phyloP scores from a whole-genome alignment of 37 sponge, comb jelly and placozoan species.

The Geodia barretti region DNA sequence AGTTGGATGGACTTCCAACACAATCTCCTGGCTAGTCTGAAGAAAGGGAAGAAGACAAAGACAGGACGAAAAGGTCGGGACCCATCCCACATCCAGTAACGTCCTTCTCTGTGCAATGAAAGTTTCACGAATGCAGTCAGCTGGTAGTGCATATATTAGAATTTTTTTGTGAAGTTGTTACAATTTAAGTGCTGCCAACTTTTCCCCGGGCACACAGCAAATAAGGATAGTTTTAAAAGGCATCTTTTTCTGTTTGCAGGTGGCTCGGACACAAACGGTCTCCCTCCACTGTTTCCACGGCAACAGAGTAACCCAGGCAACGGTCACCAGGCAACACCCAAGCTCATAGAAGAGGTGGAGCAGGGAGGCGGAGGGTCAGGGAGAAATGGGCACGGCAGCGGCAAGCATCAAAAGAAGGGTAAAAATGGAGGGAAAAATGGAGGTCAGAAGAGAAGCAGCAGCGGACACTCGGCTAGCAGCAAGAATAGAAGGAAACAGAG shows the following conservation, averaged over 20 bases:
- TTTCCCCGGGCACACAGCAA: too few relatives aligned
- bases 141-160: too few relatives aligned
- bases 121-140: too few relatives aligned
- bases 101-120: too few relatives aligned
- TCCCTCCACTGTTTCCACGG: neutral
- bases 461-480: neutral
- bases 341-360: constrained; percentile 1
- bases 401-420: neutral
- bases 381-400: too few relatives aligned
- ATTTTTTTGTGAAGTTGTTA: too few relatives aligned
- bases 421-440: neutral
- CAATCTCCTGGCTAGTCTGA: constrained; percentile 20
- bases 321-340: neutral
- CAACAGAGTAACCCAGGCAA: neutral
- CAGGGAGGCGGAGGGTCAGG: too few relatives aligned
- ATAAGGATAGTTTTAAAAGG: neutral
- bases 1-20: constrained; percentile 28
- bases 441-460: neutral
- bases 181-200: too few relatives aligned
- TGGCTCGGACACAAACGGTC: neutral
- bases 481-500: neutral
- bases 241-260: neutral
- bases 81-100: neutral
- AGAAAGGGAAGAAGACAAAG: neutral
- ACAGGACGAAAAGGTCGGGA: neutral